Evolutionary conservation across 1,140 invertebrate species (phyloP), one percentile per base, ranked within the genome.

Genomic region (Solenopsis fugax): DNA sequence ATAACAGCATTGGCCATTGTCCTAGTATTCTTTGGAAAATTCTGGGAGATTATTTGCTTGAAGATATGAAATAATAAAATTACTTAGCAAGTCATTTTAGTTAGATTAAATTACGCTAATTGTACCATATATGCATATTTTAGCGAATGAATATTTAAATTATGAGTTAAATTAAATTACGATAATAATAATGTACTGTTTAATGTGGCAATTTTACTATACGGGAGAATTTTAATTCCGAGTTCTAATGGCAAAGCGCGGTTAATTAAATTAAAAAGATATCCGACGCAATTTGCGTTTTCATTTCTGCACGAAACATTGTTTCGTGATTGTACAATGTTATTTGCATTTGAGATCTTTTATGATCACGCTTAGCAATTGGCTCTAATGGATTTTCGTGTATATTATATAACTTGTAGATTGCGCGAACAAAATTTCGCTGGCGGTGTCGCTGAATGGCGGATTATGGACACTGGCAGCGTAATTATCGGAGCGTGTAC

Each of bases 401-500:
- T 9, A 34, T 24, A 48, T 56, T 13, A n/a, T n/a, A n/a, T n/a
- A n/a, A 81, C 56, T 75, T 73, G 24, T 24, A 21, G 29, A 75
- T 75, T 50, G 24, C 18, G 24, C 54, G 24, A 73, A 58, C 21
- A 24, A 73, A 58, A 45, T 48, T 80, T 82, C 12, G 13, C 48
- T 10, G 64, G 60, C 29, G 24, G 10, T 45, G 37, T 10, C 65
- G 52, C 21, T 56, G 50, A 82, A 72, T 34, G 16, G 37, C 24
- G 24, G 52, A 73, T 82, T 82, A 58, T 58, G 37, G 50, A 9
- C 5, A 58, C 16, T 45, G 37, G 13, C 13, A 12, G 7, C 9
- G n/a, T 34, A 72, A 82, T 82, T 82, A 82, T 81, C 37, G 16
- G 12, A 9, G n/a, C 29, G 21, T 73, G 24, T 37, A 29, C 10